Evolutionary conservation across 2,888 invertebrate genomes (phyloP), one percentile per base, ranked within the genome.

Genomic region (Sarcophaga variegata): DNA sequence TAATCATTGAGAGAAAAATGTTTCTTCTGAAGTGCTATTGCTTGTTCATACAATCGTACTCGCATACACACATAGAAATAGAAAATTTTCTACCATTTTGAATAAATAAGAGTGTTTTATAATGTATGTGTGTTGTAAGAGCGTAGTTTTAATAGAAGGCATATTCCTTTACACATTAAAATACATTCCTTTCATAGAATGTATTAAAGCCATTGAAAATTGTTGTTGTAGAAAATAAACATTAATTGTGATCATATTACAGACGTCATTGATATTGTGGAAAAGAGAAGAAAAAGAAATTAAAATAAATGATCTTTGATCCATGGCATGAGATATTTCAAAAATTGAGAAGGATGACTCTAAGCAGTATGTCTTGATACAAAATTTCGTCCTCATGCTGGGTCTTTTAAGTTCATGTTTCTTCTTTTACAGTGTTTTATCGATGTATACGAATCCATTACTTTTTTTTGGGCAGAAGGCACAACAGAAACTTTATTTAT

Each of bases 171-270:
- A 17, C n/a, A 37, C 27, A 37, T 17, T 17, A n/a, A 66, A 3
- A 10, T 2, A 14, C 11, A 62, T 62, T 62, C 37, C 8, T 6
- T 37, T 1, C 6, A 6, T 37, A 49, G 4, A 27, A 60, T 72
- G 71, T n/a, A 60, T 72, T 25, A 10, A 70, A 63, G 20, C 62
- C 67, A 66, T 60, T 74, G 25, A 81, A 75, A 81, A 25, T 81
- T 60, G 59, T 72, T 62, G 69, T 80, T 81, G 74, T 69, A 67
- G 64, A 74, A 81, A 75, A 67, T 75, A 63, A 81, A 81, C 67
- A 75, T 83, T 78, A 78, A 74, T 74, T 83, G 67, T 49, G 72
- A 83, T 78, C 67, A 83, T 37, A 54, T 67, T 78, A 78, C 66
- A 59, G 59, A 59, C 60, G 47, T 67, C 82, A 71, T 1, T 54